Percentiles rank a stretch among this genome's conserved stretches.
phyloP scores from a whole-genome alignment of 2,888 invertebrate species.

The Serripes groenlandicus region DNA sequence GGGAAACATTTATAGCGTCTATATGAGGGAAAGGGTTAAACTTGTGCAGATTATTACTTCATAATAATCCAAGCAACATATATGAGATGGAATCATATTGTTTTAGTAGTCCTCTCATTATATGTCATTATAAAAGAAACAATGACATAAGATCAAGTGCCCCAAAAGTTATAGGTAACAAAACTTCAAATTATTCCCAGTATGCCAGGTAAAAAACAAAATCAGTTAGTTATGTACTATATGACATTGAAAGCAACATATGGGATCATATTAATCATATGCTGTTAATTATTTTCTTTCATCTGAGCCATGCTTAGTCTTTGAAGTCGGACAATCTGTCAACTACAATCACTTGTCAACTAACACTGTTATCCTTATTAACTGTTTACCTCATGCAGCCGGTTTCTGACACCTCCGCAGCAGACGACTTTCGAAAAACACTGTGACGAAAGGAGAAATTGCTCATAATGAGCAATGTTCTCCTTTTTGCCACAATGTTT shows the following conservation, averaged over 20 bases:
- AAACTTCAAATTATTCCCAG: too few relatives aligned
- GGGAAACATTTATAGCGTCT: too few relatives aligned
- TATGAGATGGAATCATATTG: too few relatives aligned
- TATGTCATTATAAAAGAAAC: too few relatives aligned
- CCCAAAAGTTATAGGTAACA: too few relatives aligned
- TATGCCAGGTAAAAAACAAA: too few relatives aligned
- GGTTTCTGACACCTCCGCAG: neutral
- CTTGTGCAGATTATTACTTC: too few relatives aligned
- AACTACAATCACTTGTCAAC: conserved; percentile 21
- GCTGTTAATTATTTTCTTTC: conserved; percentile 38
- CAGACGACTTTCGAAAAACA: neutral
- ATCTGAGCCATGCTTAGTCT: conserved; percentile 25
- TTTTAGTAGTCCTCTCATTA: too few relatives aligned
- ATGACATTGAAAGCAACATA: conserved; percentile 20
- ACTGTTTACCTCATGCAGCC: neutral
- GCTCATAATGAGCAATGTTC: neutral
- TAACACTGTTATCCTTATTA: neutral
- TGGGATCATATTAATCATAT: conserved; percentile 20
- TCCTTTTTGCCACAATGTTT: neutral
- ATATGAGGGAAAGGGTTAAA: too few relatives aligned
- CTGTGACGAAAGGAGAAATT: neutral
- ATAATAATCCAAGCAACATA: too few relatives aligned
- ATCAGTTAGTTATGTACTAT: too few relatives aligned
- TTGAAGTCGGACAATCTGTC: conserved; percentile 29
- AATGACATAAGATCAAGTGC: too few relatives aligned